A percentile compares a stretch with the other conserved stretches of the same genome.
Conservation (phyloP, 2,888 invertebrate genomes). For the Callinectes sapidus region DNA sequence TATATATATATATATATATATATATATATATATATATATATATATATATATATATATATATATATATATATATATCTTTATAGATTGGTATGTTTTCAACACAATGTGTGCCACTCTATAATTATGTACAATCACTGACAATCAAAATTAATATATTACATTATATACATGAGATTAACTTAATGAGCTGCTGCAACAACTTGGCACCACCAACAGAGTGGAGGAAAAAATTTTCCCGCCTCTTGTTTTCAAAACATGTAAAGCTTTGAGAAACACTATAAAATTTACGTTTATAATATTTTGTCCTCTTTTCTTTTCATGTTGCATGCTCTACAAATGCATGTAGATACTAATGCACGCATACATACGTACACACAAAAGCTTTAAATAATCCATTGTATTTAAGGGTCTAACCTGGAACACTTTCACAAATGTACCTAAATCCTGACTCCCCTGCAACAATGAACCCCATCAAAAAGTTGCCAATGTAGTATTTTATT, state of each 20-base stretch:
- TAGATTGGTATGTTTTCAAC: background rate
- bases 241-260: constrained; percentile 5
- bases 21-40: constrained; percentile 38
- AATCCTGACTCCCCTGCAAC: background rate
- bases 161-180: constrained; percentile 33
- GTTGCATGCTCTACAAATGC: background rate
- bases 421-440: background rate
- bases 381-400: background rate
- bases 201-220: constrained; percentile 20
- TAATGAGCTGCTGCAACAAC: constrained; percentile 28
- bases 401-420: background rate
- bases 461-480: background rate
- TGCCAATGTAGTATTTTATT: background rate
- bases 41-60: constrained; percentile 38
- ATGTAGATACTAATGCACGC: background rate
- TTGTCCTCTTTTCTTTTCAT: constrained; percentile 17
- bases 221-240: background rate
- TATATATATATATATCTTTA: constrained; percentile 18
- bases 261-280: constrained; percentile 1
- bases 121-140: constrained; percentile 11
- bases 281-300: background rate
- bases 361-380: constrained; percentile 14
- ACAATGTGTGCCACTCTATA: background rate
- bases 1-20: constrained; percentile 44
- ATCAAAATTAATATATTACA: constrained; percentile 3